Base-by-base conservation (phyloP, 1,140 invertebrate species). In the Drosophila guanche region DNA sequence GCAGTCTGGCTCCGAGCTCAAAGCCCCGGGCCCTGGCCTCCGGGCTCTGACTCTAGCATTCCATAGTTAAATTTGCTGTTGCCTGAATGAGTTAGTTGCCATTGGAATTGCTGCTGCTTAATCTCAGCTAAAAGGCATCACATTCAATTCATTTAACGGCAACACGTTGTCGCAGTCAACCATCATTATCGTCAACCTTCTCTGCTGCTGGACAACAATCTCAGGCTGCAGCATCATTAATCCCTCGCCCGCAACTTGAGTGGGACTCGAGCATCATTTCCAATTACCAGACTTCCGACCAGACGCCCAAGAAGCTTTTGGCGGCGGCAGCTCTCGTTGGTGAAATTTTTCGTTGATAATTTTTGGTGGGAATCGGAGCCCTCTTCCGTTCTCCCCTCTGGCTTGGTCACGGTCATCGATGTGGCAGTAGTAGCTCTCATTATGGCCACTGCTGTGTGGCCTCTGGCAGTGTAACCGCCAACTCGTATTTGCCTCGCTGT, bases 211-310 rank as follows among this genome's bases (percentile, higher is more conserved):
- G 52, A 67, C 8, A 25, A 25, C 12, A 42, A 53, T 72, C 16
- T 23, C 6, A 7, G 23, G 14, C 41, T 72, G 67, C 65, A 67
- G n/a, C 51, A 48, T 81, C 80, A 85, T 77, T 72, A 86, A 74
- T 63, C 73, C 58, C 47, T 68, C 55, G 79, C 77, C 59, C 81
- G 76, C 75, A 73, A 67, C 52, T 68, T 41, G 47, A 74, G 59
- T 71, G 73, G 67, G 68, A 81, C 77, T 80, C 60, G 73, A 78
- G 61, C 81, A 86, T 86, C 81, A 81, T 81, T 86, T 81, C 73
- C 81, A 85, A 85, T 86, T 85, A 85, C 69, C 29, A 29, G 25
- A 58, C 27, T 57, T 71, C 52, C 56, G 56, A 55, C 59, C 37
- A 43, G 56, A 72, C 48, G 68, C 57, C 52, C 55, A 53, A n/a